Conservation (phyloP, 1,140 invertebrate genomes). For the Drosophila malerkotliana region DNA sequence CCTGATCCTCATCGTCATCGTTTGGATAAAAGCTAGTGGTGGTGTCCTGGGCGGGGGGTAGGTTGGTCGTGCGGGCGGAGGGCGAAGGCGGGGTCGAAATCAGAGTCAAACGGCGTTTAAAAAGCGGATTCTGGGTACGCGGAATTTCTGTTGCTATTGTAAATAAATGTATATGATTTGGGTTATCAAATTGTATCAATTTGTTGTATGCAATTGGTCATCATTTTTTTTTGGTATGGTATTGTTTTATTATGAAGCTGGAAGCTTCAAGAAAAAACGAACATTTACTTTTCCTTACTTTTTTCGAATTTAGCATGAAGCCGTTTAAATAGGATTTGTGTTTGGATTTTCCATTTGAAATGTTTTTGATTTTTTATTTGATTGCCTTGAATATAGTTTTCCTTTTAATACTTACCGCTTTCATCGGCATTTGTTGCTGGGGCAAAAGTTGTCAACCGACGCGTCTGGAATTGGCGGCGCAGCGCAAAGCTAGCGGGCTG, state of each 20-base stretch:
- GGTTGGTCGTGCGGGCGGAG: constrained; percentile 27
- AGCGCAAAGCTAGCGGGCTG: constrained; percentile 66
- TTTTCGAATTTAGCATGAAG: too few relatives aligned
- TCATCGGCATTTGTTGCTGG: constrained; percentile 55
- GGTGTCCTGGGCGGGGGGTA: constrained; percentile 37
- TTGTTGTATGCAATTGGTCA: too few relatives aligned
- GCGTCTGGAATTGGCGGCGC: constrained; percentile 75
- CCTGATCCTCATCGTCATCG: constrained; percentile 72
- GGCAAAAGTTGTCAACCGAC: constrained; percentile 69
- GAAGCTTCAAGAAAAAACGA: too few relatives aligned
- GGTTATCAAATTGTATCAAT: background rate
- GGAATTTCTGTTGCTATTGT: constrained; percentile 65
- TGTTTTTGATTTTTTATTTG: background rate
- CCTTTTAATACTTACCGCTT: constrained; percentile 57
- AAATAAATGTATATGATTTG: background rate
- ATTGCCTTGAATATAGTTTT: background rate
- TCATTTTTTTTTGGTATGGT: too few relatives aligned
- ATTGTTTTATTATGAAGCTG: too few relatives aligned
- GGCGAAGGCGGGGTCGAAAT: constrained; percentile 31
- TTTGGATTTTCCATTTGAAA: background rate
- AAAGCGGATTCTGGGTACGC: constrained; percentile 75
- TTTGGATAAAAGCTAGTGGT: constrained; percentile 42
- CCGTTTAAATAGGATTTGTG: too few relatives aligned
- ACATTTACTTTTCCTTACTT: too few relatives aligned
- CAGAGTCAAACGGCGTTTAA: constrained; percentile 70